Conservation (phyloP, 1,140 invertebrate genomes). For the Caenorhabditis inopinata region DNA sequence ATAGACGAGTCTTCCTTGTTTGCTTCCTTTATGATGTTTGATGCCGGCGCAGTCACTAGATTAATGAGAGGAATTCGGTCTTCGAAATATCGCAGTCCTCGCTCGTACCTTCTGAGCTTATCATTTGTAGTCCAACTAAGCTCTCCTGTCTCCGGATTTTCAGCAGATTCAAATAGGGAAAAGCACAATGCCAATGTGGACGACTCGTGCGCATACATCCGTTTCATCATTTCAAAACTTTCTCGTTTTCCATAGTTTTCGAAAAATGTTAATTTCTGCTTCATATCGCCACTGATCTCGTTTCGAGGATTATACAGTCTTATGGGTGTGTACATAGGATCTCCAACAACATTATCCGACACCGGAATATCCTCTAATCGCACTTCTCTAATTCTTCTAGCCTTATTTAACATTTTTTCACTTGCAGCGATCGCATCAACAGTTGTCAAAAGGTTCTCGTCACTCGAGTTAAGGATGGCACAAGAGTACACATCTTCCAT, state of each 20-base stretch:
- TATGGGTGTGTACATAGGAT: constrained; percentile 1
- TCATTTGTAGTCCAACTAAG: neutral
- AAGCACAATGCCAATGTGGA: neutral
- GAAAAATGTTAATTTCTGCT: neutral
- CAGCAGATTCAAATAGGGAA: neutral
- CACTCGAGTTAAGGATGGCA: neutral
- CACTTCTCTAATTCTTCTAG: neutral
- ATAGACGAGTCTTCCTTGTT: neutral
- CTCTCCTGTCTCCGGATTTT: neutral
- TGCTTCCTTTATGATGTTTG: neutral
- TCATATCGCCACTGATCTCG: neutral
- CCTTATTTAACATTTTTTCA: neutral
- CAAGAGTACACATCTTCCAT: constrained; percentile 10
- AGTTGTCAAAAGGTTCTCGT: neutral
- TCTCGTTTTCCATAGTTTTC: constrained; percentile 1
- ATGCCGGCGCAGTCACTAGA: neutral
- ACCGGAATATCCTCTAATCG: neutral
- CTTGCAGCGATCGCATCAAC: neutral
- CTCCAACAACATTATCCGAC: neutral
- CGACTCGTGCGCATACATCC: neutral
- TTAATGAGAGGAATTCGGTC: neutral
- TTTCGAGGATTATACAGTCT: neutral
- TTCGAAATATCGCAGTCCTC: neutral
- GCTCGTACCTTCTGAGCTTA: neutral
- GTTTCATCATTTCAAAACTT: neutral